Base-by-base conservation (phyloP, 2,888 invertebrate species). In the Trachelus tabidus region DNA sequence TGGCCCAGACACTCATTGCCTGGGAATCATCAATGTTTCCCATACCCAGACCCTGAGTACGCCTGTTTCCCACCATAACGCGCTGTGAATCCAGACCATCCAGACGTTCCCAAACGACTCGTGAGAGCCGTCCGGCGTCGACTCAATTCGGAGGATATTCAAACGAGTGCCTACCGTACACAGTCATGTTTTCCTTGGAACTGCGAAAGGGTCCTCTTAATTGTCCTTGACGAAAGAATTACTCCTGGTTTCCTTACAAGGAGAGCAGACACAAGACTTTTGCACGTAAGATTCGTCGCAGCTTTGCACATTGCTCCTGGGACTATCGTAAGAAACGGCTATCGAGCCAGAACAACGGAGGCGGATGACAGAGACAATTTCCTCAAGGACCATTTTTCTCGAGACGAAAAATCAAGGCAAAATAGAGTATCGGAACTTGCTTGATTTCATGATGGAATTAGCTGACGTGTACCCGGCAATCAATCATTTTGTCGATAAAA, bases 21-120 rank as follows among this genome's bases (percentile, higher is more conserved):
- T 87, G 88, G 86, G 88, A 88, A 87, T 83, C 85, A 83, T 81
- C 83, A 79, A 83, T 69, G 83, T 85, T 88, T 87, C 87, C 84
- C 88, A 88, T 85, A 85, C 87, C 84, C 85, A 84, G 80, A 31
- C 68, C 33, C 75, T 68, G 68, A 6, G 80, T 78, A 76, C 79
- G 80, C 76, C 75, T 82, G 79, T 85, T 83, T 83, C 85, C 83
- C 81, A 77, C 81, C 77, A 69, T 73, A 81, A 82, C 80, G 56
- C 78, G 74, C 73, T 79, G 79, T 78, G 80, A 83, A 81, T 78
- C 73, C 74, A 74, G 77, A 81, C 83, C 82, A 81, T 78, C 73
- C 74, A 74, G 76, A 81, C 83, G 79, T 84, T 86, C 83, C 85
- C 82, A 82, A 85, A 84, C 80, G 76, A 71, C 68, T 73, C 77